Percentiles rank a stretch among this genome's conserved stretches.
These are phyloP conservation scores for Loris lydekkerianus DNA, from an alignment of 2,797 vertebrate genomes.

Conservation along the genomic window DNA sequence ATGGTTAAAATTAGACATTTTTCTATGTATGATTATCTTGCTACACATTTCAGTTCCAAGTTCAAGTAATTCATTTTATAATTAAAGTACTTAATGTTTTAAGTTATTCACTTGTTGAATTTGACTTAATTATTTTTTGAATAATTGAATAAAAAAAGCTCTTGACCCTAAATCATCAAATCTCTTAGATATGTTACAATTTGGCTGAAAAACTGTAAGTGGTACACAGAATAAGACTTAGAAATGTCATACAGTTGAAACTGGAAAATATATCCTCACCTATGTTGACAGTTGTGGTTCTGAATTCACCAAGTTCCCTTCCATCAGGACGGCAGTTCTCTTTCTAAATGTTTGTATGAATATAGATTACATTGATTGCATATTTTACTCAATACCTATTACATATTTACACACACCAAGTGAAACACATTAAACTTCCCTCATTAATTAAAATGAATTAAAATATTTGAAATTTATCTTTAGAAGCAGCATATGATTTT, in stretches of 20 bases:
- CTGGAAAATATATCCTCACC: slow-evolving; percentile 89
- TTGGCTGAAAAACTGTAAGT: background rate
- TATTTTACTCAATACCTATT: background rate
- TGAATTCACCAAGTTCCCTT: slow-evolving; percentile 95
- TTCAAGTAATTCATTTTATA: background rate
- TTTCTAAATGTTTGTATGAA: slow-evolving; percentile 89
- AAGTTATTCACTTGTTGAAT: slow-evolving; percentile 20
- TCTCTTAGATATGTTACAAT: background rate
- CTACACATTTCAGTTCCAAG: background rate
- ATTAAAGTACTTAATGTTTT: background rate
- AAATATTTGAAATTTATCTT: background rate
- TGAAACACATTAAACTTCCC: slow-evolving; percentile 30
- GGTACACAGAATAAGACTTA: background rate
- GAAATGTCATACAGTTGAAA: background rate
- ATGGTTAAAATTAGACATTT: slow-evolving; percentile 1
- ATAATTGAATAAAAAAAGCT: background rate
- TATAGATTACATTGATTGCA: background rate
- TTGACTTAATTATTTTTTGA: background rate
- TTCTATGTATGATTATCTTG: background rate
- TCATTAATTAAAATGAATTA: background rate
- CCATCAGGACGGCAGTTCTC: slow-evolving; percentile 98
- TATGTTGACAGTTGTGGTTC: slow-evolving; percentile 96
- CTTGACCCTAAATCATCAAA: background rate
- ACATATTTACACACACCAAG: background rate
- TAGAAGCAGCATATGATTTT: background rate